Evolutionary conservation across 2,797 vertebrate genomes (phyloP).

Genomic region (Furcifer pardalis): DNA sequence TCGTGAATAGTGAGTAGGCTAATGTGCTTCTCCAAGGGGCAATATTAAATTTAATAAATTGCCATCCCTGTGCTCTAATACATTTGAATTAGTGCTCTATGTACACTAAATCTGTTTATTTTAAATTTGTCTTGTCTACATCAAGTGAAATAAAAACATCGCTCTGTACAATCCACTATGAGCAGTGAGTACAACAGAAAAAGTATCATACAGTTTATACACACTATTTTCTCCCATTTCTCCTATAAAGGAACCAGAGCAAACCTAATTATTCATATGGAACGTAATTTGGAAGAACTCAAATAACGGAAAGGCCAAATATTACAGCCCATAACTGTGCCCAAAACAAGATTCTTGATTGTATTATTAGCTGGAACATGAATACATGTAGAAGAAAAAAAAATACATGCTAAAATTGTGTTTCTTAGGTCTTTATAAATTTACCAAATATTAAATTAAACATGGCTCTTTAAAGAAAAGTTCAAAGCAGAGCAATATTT

Average conservation of each 20-base stretch:
- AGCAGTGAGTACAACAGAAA: constrained; percentile 96
- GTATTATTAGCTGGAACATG: constrained; percentile 70
- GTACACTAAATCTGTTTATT: constrained; percentile 82
- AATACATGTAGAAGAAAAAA: constrained; percentile 78
- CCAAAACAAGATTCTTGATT: constrained; percentile 76
- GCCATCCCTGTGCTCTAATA: constrained; percentile 78
- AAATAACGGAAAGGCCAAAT: constrained; percentile 79
- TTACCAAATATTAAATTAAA: constrained; percentile 76
- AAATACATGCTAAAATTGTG: constrained; percentile 85
- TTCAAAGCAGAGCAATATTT: constrained; percentile 74
- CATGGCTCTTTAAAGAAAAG: constrained; percentile 72
- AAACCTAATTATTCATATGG: constrained; percentile 80
- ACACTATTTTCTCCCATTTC: constrained; percentile 86
- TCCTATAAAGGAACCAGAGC: constrained; percentile 79
- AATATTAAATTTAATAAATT: constrained; percentile 69
- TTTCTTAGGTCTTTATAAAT: constrained; percentile 72
- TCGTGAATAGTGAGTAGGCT: constrained; percentile 70
- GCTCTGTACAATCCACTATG: constrained; percentile 98
- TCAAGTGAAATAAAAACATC: constrained; percentile 98
- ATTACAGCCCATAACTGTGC: constrained; percentile 73
- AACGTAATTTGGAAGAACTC: constrained; percentile 83
- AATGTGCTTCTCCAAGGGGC: constrained; percentile 70
- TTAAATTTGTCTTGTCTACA: constrained; percentile 90
- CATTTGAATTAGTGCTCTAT: constrained; percentile 75
- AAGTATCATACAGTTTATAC: constrained; percentile 99